A percentile compares a stretch with the other conserved stretches of the same genome.
Conservation (phyloP, 2,113 vertebrate species). For the Oreochromis niloticus region DNA sequence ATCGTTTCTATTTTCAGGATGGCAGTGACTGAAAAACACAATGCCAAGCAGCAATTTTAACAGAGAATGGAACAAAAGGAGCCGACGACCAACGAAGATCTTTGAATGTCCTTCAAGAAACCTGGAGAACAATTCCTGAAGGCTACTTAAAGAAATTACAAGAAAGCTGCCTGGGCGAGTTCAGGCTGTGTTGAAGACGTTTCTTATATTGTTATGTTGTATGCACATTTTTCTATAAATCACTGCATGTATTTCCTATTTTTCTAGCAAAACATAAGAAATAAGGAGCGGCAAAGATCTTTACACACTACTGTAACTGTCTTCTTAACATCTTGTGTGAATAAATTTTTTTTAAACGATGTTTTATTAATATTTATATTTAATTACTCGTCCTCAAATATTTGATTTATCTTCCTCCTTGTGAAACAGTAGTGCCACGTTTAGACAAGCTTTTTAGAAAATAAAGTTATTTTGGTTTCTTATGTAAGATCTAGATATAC, state of each 20-base stretch:
- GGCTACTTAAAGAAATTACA: background rate
- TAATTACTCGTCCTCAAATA: background rate
- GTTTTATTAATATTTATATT: background rate
- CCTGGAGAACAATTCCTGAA: background rate
- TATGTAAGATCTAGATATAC: background rate
- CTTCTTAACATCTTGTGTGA: background rate
- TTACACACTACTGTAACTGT: background rate
- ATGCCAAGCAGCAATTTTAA: background rate
- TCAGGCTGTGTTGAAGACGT: background rate
- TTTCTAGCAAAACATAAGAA: background rate
- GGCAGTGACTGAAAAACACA: background rate
- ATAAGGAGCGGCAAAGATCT: background rate
- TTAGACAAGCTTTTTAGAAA: fast-evolving
- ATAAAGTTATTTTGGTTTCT: background rate
- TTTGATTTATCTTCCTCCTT: background rate
- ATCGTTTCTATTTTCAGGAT: background rate
- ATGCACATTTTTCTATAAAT: background rate
- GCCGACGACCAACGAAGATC: fast-evolving
- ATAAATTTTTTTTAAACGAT: no score
- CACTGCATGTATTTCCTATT: background rate
- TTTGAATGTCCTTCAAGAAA: background rate
- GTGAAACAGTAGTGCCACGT: background rate
- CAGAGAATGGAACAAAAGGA: background rate
- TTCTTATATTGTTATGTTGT: fast-evolving
- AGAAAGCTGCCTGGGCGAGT: background rate